A percentile compares a stretch with the other conserved stretches of the same genome.
Evolutionary conservation across 2,797 vertebrate genomes (phyloP).

Genomic region (Choloepus didactylus): DNA sequence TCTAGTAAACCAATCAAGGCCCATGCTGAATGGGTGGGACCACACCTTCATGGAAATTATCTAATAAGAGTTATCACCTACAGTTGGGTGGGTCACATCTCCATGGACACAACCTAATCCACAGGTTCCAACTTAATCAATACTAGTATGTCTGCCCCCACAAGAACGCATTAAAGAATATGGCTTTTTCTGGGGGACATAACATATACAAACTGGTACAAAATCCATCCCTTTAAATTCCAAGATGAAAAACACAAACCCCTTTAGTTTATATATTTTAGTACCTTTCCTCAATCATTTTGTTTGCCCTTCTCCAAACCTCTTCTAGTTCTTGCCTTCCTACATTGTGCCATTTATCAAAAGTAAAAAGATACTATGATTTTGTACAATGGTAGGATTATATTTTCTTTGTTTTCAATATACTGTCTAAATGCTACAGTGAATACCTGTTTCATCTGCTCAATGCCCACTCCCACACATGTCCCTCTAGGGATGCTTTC

Average conservation of each 20-base stretch:
- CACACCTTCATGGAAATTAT: too few species aligned
- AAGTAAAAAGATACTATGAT: constrained; percentile 31
- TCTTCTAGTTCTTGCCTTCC: background rate
- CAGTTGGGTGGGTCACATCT: too few species aligned
- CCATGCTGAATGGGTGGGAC: too few species aligned
- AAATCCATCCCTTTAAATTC: background rate
- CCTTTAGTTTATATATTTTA: background rate
- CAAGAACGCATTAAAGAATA: too few species aligned
- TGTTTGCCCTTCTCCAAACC: constrained; percentile 46
- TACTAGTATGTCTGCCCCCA: too few species aligned
- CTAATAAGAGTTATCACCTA: too few species aligned
- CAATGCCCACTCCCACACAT: background rate
- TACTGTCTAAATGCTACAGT: background rate
- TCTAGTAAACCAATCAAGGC: too few species aligned
- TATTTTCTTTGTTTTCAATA: constrained; percentile 57
- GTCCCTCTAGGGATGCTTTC: constrained; percentile 5
- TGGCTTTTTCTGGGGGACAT: too few species aligned
- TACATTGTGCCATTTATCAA: background rate
- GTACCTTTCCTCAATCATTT: background rate
- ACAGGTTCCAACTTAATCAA: too few species aligned
- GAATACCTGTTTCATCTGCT: background rate
- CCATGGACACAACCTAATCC: too few species aligned
- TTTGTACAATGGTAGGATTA: constrained; percentile 12
- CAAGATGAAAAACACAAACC: background rate
- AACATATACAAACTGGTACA: too few species aligned